Conservation (phyloP, 2,113 vertebrate genomes). For the Crotalus horridus region DNA sequence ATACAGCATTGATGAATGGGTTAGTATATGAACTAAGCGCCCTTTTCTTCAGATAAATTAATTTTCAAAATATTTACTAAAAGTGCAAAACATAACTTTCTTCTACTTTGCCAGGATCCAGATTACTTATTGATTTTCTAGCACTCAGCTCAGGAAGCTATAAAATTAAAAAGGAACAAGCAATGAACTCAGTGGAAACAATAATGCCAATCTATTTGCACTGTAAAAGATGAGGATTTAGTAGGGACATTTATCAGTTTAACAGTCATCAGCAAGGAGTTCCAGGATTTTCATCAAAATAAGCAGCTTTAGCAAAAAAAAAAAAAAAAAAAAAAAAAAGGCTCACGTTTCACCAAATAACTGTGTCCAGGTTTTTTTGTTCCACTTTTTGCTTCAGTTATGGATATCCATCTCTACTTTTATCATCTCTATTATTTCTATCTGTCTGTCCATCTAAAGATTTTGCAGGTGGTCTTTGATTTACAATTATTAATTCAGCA, state of each 20-base stretch:
- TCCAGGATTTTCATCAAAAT: slow-evolving; percentile 31
- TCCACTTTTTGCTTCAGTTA: not conserved
- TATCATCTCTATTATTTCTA: not conserved
- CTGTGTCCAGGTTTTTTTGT: not conserved
- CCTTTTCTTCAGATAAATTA: slow-evolving; percentile 69
- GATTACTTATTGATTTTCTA: slow-evolving; percentile 78
- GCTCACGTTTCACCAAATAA: slow-evolving; percentile 17
- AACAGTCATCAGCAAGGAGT: slow-evolving; percentile 19
- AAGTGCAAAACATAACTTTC: slow-evolving; percentile 59
- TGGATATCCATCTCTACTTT: not conserved
- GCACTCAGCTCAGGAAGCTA: slow-evolving; percentile 60
- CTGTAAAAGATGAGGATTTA: slow-evolving; percentile 41
- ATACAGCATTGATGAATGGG: slow-evolving; percentile 63
- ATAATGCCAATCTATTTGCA: slow-evolving; percentile 43
- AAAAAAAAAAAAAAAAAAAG: slow-evolving; percentile 10
- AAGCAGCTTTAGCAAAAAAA: slow-evolving; percentile 34
- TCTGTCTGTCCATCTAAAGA: not conserved
- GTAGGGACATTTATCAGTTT: slow-evolving; percentile 29
- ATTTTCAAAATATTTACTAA: slow-evolving; percentile 65
- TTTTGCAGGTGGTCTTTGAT: not conserved
- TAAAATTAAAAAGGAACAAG: slow-evolving; percentile 65
- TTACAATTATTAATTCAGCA: not conserved
- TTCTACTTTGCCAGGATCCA: slow-evolving; percentile 56
- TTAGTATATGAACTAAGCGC: slow-evolving; percentile 60
- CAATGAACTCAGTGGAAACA: slow-evolving; percentile 54